These are phyloP conservation scores for Xylota segnis DNA, from an alignment of 2,888 invertebrate genomes.

Conservation along the genomic window DNA sequence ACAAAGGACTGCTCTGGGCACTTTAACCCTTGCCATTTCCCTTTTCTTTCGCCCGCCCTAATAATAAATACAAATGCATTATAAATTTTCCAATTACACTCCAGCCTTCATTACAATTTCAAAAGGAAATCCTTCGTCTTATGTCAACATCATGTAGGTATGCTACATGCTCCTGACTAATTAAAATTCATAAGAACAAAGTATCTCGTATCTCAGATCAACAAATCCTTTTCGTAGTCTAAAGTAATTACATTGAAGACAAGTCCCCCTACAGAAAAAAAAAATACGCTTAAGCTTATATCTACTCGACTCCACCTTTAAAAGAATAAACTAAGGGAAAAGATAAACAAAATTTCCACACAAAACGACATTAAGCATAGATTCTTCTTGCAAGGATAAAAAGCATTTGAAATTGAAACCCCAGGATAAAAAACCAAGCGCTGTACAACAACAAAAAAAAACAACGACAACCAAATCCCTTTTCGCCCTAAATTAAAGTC, in stretches of 20 bases:
- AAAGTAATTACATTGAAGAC: not conserved
- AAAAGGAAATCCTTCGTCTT: not conserved
- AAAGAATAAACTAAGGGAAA: not conserved
- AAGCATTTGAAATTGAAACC: not conserved
- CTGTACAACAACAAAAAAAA: not conserved
- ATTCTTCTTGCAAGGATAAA: not conserved
- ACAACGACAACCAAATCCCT: not conserved
- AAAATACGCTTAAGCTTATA: not conserved
- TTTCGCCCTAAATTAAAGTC: slow-evolving; percentile 51
- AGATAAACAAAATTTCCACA: not conserved
- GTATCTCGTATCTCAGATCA: not conserved
- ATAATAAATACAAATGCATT: too few species aligned
- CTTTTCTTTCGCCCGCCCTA: too few species aligned
- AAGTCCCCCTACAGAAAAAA: not conserved
- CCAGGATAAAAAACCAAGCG: not conserved
- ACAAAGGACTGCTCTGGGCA: too few species aligned
- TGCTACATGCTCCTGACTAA: not conserved
- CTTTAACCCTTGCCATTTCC: too few species aligned
- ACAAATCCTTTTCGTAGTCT: slow-evolving; percentile 1
- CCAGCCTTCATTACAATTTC: not conserved
- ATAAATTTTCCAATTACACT: too few species aligned
- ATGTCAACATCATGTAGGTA: not conserved
- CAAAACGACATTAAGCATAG: not conserved
- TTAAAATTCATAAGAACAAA: not conserved
- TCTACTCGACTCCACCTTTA: not conserved